Evolutionary conservation across 2,113 vertebrate genomes (phyloP).

Genomic region (Strigops habroptila): DNA sequence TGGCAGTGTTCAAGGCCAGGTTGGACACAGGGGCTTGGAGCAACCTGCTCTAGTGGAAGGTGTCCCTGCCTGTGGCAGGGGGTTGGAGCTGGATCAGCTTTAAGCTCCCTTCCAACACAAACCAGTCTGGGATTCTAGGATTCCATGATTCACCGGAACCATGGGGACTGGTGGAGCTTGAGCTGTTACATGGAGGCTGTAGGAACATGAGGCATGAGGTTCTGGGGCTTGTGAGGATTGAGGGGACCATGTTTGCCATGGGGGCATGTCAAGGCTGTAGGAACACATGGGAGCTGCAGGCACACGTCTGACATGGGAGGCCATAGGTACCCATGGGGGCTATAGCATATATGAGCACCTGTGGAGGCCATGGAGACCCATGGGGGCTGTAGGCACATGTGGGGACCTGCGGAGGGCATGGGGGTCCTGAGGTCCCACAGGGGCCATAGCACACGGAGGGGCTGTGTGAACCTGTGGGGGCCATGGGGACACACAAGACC

Average conservation of each 20-base stretch:
- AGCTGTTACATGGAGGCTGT: neutral
- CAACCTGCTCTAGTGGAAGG: too few species aligned
- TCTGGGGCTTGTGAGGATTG: neutral
- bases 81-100: too few species aligned
- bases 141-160: rapidly evolving
- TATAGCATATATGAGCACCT: neutral
- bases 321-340: too few species aligned
- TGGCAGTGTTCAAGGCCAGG: too few species aligned
- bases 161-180: rapidly evolving
- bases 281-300: rapidly evolving
- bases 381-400: neutral
- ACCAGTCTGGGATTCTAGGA: neutral
- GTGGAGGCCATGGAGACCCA: too few species aligned
- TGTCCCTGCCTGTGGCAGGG: too few species aligned
- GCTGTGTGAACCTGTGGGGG: too few species aligned
- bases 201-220: rapidly evolving
- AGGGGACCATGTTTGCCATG: rapidly evolving
- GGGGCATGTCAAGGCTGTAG: neutral
- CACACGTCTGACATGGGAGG: too few species aligned
- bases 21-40: too few species aligned
- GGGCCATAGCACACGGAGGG: too few species aligned
- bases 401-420: neutral
- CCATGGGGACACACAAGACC: neutral
- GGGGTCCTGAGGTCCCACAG: neutral
- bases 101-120: neutral